Conservation (phyloP, 2,797 vertebrate species). For the Myotis myotis region DNA sequence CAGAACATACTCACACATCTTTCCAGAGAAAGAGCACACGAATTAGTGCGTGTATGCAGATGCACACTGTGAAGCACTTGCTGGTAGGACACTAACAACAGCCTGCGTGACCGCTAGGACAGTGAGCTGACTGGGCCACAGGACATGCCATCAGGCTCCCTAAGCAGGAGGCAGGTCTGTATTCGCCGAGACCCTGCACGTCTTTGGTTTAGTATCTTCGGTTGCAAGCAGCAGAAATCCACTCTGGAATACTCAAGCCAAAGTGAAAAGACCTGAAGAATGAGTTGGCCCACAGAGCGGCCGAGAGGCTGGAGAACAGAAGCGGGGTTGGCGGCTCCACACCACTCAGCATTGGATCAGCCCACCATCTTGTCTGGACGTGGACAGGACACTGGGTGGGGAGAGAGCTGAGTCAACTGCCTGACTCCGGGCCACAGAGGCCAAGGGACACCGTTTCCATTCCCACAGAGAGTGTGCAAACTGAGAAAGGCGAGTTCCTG, state of each 20-base stretch:
- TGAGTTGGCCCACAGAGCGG: not conserved
- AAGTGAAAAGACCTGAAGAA: not conserved
- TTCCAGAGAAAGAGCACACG: not conserved
- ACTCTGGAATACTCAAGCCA: not conserved
- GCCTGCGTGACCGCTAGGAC: not conserved
- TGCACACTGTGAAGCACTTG: not conserved
- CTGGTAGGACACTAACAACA: not conserved
- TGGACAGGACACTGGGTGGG: not conserved
- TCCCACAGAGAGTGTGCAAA: not conserved
- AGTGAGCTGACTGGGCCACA: not conserved
- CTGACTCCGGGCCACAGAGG: not conserved
- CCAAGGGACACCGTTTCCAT: not conserved
- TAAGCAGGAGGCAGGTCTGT: not conserved
- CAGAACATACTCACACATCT: not conserved
- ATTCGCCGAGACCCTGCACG: not conserved
- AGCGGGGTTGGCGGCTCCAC: not conserved
- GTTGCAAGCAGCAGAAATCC: not conserved
- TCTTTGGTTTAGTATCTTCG: not conserved
- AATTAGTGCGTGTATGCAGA: not conserved
- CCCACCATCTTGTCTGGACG: not conserved
- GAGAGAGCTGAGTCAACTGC: not conserved
- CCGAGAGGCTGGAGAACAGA: not conserved
- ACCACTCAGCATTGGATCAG: not conserved
- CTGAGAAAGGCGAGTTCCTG: not conserved
- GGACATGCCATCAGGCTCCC: not conserved